A percentile compares a stretch with the other conserved stretches of the same genome.
These are phyloP conservation scores for Chaenogobius annularis DNA, from an alignment of 2,113 vertebrate species.

Conservation along the genomic window DNA sequence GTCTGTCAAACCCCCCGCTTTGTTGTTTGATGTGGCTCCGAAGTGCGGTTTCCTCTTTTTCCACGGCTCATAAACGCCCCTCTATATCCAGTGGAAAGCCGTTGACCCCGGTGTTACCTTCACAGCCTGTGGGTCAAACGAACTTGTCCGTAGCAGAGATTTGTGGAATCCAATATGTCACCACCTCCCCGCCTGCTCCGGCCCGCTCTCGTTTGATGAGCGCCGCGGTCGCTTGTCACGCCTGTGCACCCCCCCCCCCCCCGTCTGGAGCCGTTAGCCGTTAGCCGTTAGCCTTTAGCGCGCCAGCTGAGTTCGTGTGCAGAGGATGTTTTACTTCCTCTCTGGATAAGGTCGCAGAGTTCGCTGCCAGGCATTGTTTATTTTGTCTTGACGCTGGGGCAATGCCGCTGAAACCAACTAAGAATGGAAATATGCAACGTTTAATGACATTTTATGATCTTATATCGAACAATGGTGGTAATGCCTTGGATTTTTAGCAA, in stretches of 20 bases:
- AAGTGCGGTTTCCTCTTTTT: slow-evolving; percentile 4
- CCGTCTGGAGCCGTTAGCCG: slow-evolving; percentile 42
- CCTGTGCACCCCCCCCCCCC: slow-evolving; percentile 16
- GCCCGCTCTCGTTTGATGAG: not conserved
- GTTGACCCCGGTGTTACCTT: slow-evolving; percentile 12
- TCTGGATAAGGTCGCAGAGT: slow-evolving; percentile 40
- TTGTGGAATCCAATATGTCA: slow-evolving; percentile 28
- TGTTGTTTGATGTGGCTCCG: not conserved
- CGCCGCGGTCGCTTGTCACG: slow-evolving; percentile 15
- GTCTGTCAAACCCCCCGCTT: not conserved
- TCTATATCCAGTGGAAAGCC: not conserved
- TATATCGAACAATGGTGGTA: no score
- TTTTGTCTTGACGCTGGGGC: slow-evolving; percentile 28
- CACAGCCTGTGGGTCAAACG: slow-evolving; percentile 18
- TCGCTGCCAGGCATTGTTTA: slow-evolving; percentile 25
- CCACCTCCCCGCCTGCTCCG: not conserved
- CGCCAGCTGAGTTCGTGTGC: slow-evolving; percentile 25
- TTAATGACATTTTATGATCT: no score
- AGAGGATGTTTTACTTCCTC: slow-evolving; percentile 57
- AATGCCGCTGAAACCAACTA: slow-evolving; percentile 23
- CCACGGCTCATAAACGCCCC: slow-evolving; percentile 4
- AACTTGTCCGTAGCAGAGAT: slow-evolving; percentile 26
- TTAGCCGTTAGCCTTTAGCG: slow-evolving; percentile 22
- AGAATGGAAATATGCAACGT: not conserved
- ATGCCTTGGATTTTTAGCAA: no score